These are phyloP conservation scores for Burhinus oedicnemus DNA, from an alignment of 2,113 vertebrate species.

Conservation along the genomic window DNA sequence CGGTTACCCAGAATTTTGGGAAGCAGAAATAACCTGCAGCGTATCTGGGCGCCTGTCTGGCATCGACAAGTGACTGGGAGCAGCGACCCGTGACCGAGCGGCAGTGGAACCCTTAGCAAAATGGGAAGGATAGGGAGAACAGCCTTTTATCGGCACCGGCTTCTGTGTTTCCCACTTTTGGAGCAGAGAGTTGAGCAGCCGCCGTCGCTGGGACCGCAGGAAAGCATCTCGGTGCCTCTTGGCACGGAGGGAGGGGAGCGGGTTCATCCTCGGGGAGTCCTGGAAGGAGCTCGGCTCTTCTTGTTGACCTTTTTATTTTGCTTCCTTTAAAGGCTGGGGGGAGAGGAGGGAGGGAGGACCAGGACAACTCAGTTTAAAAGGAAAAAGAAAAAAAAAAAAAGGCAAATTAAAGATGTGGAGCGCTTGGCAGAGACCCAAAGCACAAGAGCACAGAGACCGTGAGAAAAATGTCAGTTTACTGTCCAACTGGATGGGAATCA, in stretches of 20 bases:
- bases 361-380: background rate
- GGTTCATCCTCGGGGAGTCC: background rate
- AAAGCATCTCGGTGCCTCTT: background rate
- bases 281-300: background rate
- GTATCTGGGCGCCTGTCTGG: accelerated
- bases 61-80: background rate
- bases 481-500: conserved; percentile 46
- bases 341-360: background rate
- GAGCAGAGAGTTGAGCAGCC: background rate
- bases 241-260: background rate
- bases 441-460: conserved; percentile 64
- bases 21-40: background rate
- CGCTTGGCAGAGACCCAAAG: conserved; percentile 56
- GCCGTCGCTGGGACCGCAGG: background rate
- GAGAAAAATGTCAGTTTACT: conserved; percentile 65
- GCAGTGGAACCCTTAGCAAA: background rate
- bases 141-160: background rate
- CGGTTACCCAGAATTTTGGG: background rate
- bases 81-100: accelerated
- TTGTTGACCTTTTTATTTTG: background rate
- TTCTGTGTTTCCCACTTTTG: background rate
- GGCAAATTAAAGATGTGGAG: conserved; percentile 22
- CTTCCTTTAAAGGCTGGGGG: conserved; percentile 27
- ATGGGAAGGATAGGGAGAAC: background rate
- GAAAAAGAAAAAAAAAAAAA: background rate